Percentiles rank a stretch among this genome's conserved stretches.
Conservation (phyloP, 2,888 invertebrate species). For the Diarsia rubi region DNA sequence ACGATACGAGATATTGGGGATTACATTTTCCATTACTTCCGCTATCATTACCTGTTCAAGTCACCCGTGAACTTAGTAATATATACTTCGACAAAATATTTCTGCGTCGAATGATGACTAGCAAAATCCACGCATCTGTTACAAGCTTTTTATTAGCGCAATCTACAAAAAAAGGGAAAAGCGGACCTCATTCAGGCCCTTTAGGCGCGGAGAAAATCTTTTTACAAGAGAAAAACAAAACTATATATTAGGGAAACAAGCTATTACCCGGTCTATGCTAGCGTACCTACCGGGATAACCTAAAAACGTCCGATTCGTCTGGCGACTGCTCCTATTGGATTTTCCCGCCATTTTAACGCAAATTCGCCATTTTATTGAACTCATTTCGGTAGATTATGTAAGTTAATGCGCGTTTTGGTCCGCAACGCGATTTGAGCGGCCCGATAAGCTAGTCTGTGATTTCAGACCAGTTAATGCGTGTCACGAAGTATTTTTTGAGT, state of each 20-base stretch:
- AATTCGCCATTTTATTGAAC: slow-evolving; percentile 81
- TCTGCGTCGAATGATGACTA: slow-evolving; percentile 29
- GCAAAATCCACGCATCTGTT: slow-evolving; percentile 40
- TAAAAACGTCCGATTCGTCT: slow-evolving; percentile 59
- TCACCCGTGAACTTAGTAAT: slow-evolving; percentile 43
- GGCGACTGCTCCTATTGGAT: slow-evolving; percentile 77
- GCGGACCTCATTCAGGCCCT: slow-evolving; percentile 32
- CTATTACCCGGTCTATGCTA: slow-evolving; percentile 41
- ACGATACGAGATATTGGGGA: slow-evolving; percentile 32
- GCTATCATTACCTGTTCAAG: slow-evolving; percentile 40
- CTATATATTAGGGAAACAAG: slow-evolving; percentile 51
- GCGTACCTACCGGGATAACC: slow-evolving; percentile 50
- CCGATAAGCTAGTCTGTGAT: slow-evolving; percentile 74
- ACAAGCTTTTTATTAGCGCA: slow-evolving; percentile 52
- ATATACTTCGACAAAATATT: slow-evolving; percentile 41
- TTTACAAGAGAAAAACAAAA: slow-evolving; percentile 50
- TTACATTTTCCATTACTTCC: slow-evolving; percentile 40
- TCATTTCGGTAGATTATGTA: slow-evolving; percentile 82
- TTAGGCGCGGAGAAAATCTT: slow-evolving; percentile 37
- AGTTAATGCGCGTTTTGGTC: slow-evolving; percentile 76
- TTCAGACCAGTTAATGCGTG: slow-evolving; percentile 61
- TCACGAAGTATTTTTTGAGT: slow-evolving; percentile 54
- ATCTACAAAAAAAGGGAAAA: slow-evolving; percentile 50
- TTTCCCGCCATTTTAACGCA: slow-evolving; percentile 75
- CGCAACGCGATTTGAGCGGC: slow-evolving; percentile 73